Evolutionary conservation across 1,140 invertebrate genomes (phyloP).

Genomic region (Hirudo medicinalis): DNA sequence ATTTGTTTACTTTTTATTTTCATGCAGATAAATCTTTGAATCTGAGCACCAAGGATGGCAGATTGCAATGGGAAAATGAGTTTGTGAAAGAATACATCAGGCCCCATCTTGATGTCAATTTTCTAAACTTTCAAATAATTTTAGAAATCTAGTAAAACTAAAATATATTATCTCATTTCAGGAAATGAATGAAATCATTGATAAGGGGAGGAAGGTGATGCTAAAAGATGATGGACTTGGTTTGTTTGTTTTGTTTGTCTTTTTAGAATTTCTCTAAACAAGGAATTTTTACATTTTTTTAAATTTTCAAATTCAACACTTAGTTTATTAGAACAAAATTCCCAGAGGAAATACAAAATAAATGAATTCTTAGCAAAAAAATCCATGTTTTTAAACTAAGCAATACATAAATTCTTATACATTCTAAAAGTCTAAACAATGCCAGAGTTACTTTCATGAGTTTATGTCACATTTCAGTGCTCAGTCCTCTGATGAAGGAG

Average conservation of each 20-base stretch:
- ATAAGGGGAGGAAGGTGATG: background rate
- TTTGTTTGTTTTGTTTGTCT: background rate
- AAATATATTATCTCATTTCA: background rate
- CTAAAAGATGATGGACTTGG: background rate
- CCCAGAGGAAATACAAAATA: too few species aligned
- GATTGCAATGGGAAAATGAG: background rate
- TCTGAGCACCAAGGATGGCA: conserved; percentile 11
- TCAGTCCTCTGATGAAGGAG: conserved; percentile 17
- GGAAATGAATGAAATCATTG: background rate
- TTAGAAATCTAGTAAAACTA: too few species aligned
- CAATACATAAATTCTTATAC: background rate
- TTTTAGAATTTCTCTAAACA: background rate
- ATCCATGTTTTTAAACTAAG: background rate
- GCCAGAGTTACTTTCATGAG: background rate
- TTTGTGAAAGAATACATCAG: conserved; percentile 5
- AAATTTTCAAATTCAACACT: too few species aligned
- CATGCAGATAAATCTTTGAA: too few species aligned
- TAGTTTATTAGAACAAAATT: too few species aligned
- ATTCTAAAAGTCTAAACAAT: background rate
- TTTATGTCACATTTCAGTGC: background rate
- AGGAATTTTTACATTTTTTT: too few species aligned
- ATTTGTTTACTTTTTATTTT: too few species aligned
- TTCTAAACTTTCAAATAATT: background rate
- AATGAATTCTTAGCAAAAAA: too few species aligned
- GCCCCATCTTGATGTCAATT: background rate